Base-by-base conservation (phyloP, 2,888 invertebrate species). In the Odontocerum albicorne region DNA sequence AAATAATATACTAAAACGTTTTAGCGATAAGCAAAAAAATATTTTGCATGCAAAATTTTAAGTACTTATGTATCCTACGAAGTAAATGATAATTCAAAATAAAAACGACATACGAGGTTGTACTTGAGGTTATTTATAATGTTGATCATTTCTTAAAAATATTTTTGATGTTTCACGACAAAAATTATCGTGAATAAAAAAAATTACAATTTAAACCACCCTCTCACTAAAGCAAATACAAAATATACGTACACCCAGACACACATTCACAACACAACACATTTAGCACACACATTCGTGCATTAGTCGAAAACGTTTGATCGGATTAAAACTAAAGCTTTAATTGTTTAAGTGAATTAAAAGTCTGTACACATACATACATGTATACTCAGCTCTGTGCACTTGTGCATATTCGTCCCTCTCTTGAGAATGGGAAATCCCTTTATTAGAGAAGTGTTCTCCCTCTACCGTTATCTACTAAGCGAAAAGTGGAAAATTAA, bases 321-420 rank as follows among this genome's bases (percentile, higher is more conserved):
- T 62, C 55, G 62, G 62, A 62, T 62, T 62, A 62, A 60, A 62
- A 62, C 60, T 62, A 60, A 58, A 57, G 62, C 60, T 62, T 55
- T 62, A 62, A 62, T 62, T 62, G 62, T 55, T 60, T 60, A 62
- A 62, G 62, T 62, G 62, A 62, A 62, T 62, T 62, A 62, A 62
- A 62, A 62, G 62, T 55, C 53, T 52, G 49, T 55, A 47, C 35
- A 46, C 20, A 49, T 20, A 51, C 32, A 40, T 33, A 44, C 36
- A 4, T 17, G 3, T 43, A 10, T 16, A 27, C 4, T 27, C 27
- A 43, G n/a, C 10, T 22, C 21, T 27, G 27, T 43, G 43, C 7
- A 38, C 15, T 7, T 16, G 27, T n/a, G 8, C 33, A 33, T 16
- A 17, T 16, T 17, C 33, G 13, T 35, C 35, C 12, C 35, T 4